A percentile compares a stretch with the other conserved stretches of the same genome.
phyloP scores from a whole-genome alignment of 1,140 invertebrate genomes.

The Uloborus diversus region DNA sequence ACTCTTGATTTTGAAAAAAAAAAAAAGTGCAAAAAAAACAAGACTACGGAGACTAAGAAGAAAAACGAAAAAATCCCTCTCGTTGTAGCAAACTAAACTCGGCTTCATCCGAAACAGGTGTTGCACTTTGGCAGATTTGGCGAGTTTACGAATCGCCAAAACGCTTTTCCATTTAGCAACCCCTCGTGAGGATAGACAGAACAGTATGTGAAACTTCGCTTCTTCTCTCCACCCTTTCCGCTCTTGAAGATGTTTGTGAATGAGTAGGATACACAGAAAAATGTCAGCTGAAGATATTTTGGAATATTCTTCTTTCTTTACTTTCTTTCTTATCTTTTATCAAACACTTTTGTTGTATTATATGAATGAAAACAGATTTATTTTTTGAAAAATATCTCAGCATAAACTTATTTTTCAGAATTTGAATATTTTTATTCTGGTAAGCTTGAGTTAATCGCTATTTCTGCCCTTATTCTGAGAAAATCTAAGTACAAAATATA shows the following conservation, averaged over 20 bases:
- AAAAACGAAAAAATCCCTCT: too few relatives aligned
- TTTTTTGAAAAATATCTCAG: too few relatives aligned
- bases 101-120: background rate
- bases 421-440: too few relatives aligned
- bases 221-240: background rate
- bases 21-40: too few relatives aligned
- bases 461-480: too few relatives aligned
- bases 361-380: too few relatives aligned
- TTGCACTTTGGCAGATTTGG: background rate
- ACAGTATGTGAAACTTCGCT: background rate
- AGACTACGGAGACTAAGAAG: too few relatives aligned
- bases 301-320: background rate
- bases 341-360: too few relatives aligned
- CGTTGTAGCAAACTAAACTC: background rate
- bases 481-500: too few relatives aligned
- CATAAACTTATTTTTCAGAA: too few relatives aligned
- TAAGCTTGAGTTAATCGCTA: too few relatives aligned
- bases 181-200: background rate
- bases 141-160: background rate
- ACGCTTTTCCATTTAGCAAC: background rate
- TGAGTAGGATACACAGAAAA: background rate
- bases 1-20: too few relatives aligned
- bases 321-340: background rate
- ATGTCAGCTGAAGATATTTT: background rate
- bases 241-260: background rate